phyloP scores from a whole-genome alignment of 2,888 invertebrate species.

The Palloptera scutellata region DNA sequence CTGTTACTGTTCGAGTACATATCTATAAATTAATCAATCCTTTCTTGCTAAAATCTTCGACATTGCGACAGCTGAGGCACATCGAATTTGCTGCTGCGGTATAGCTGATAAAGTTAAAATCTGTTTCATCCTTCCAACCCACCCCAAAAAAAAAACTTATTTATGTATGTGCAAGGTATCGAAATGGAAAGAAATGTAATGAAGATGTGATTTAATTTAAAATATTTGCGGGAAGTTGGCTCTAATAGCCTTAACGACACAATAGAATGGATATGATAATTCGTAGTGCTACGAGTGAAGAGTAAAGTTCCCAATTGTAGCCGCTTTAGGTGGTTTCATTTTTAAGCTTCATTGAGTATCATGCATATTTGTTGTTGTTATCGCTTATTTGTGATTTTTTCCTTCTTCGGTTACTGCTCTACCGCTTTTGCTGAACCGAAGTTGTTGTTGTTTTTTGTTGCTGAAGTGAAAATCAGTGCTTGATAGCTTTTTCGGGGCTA shows the following conservation, averaged over 20 bases:
- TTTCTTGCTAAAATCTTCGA: no score
- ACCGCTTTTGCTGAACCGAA: neutral
- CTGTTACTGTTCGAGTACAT: no score
- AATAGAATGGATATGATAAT: slow-evolving; percentile 22
- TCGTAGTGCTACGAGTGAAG: neutral
- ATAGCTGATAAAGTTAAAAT: no score
- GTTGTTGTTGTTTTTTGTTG: no score
- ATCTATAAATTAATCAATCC: no score
- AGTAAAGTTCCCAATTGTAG: neutral
- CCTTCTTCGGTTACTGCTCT: neutral
- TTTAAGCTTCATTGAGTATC: slow-evolving; percentile 23
- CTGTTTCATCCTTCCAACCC: no score
- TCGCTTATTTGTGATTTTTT: slow-evolving; percentile 4
- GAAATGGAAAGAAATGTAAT: neutral
- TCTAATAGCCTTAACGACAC: slow-evolving; percentile 5
- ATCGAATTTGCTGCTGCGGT: no score
- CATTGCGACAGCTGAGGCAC: no score
- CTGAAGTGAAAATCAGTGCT: slow-evolving; percentile 50
- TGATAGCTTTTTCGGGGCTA: slow-evolving; percentile 45
- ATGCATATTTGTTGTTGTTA: neutral
- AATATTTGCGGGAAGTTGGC: neutral
- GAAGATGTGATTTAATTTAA: slow-evolving; percentile 13
- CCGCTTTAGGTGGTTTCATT: slow-evolving; percentile 9
- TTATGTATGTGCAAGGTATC: no score
- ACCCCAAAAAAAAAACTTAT: no score